A percentile compares a stretch with the other conserved stretches of the same genome.
Evolutionary conservation across 2,797 vertebrate species (phyloP).

Genomic region (Acrossocheilus fasciatus): DNA sequence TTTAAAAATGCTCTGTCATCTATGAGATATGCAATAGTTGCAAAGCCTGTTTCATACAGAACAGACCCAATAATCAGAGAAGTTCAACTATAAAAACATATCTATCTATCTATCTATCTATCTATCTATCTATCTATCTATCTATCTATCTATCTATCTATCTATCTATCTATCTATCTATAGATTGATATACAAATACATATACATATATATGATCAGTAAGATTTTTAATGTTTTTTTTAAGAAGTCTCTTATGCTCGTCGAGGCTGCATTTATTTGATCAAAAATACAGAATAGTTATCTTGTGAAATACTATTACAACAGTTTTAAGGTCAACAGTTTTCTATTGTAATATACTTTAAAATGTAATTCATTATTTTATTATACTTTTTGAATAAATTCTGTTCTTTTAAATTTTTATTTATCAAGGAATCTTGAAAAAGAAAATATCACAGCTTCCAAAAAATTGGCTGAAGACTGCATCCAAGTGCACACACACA

Average conservation of each 20-base stretch:
- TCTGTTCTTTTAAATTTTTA: neutral
- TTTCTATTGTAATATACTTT: neutral
- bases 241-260: neutral
- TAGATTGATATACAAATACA: no score
- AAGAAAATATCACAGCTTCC: neutral
- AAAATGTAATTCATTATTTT: neutral
- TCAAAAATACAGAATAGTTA: neutral
- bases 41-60: neutral
- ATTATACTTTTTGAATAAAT: neutral
- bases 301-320: no score
- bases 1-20: neutral
- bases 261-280: neutral
- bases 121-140: no score
- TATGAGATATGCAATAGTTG: constrained; percentile 15
- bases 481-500: no score
- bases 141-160: no score
- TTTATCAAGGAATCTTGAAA: neutral
- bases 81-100: neutral
- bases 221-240: neutral
- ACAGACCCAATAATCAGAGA: neutral
- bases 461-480: neutral
- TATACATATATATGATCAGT: neutral
- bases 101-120: no score
- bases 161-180: no score
- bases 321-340: no score